These are phyloP conservation scores for Drosophila pseudoobscura DNA, from an alignment of 1,140 invertebrate genomes.

Conservation along the genomic window DNA sequence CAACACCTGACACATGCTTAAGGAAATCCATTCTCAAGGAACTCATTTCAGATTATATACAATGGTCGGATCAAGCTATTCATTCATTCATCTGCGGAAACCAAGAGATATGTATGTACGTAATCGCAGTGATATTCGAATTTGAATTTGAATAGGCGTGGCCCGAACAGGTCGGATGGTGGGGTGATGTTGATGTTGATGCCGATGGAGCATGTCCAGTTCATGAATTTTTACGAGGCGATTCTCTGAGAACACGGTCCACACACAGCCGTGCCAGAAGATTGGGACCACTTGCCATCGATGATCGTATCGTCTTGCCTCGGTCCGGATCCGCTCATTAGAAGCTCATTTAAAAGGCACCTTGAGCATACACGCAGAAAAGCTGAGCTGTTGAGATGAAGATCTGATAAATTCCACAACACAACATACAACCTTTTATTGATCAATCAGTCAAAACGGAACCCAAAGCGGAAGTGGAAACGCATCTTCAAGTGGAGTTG, in stretches of 20 bases:
- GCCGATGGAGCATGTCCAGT: conserved; percentile 54
- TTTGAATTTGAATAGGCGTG: conserved; percentile 46
- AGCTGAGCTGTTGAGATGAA: conserved; percentile 30
- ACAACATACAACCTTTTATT: conserved; percentile 52
- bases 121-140: conserved; percentile 11
- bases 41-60: conserved; percentile 9
- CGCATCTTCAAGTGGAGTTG: conserved; percentile 52
- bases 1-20: conserved; percentile 9
- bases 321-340: conserved; percentile 20
- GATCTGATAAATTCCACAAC: conserved; percentile 43
- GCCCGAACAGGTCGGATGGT: conserved; percentile 42
- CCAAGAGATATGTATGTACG: conserved; percentile 5
- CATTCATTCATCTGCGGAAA: conserved; percentile 31
- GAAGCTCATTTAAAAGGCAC: conserved; percentile 55
- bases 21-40: conserved; percentile 29
- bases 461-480: conserved; percentile 69
- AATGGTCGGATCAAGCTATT: conserved; percentile 7
- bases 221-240: conserved; percentile 50
- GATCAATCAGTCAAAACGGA: conserved; percentile 70
- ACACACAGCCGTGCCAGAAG: too few species aligned
- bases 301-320: background rate
- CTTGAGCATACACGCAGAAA: conserved; percentile 42
- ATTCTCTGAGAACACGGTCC: conserved; percentile 29
- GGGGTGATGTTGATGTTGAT: conserved; percentile 16
- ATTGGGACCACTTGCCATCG: too few species aligned